These are phyloP conservation scores for Gallinago paraguaiae DNA, from an alignment of 2,113 vertebrate genomes.

Conservation along the genomic window DNA sequence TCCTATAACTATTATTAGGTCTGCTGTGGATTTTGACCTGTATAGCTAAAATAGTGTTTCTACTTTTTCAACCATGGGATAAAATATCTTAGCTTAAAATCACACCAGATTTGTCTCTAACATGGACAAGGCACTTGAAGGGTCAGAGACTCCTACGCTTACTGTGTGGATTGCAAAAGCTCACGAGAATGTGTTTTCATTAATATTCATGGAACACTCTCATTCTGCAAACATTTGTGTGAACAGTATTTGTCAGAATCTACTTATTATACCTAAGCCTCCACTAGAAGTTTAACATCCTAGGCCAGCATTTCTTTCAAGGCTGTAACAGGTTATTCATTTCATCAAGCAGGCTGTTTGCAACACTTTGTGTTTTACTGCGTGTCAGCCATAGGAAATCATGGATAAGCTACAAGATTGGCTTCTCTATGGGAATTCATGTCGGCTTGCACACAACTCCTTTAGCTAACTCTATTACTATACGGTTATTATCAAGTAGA, in stretches of 20 bases:
- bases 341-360: slow-evolving; percentile 54
- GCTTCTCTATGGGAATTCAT: slow-evolving; percentile 35
- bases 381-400: slow-evolving; percentile 48
- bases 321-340: slow-evolving; percentile 61
- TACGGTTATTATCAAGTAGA: slow-evolving; percentile 42
- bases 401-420: slow-evolving; percentile 19
- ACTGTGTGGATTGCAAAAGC: neutral
- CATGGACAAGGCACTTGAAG: neutral
- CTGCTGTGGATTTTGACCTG: neutral
- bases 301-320: slow-evolving; percentile 52
- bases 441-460: slow-evolving; percentile 26
- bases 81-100: neutral
- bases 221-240: slow-evolving; percentile 55
- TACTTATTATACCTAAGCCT: slow-evolving; percentile 44
- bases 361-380: slow-evolving; percentile 41
- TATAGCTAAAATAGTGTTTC: neutral
- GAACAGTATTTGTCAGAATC: slow-evolving; percentile 64
- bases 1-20: neutral
- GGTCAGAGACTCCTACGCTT: neutral
- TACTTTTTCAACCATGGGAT: neutral
- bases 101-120: neutral
- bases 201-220: slow-evolving; percentile 45
- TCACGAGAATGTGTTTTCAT: slow-evolving; percentile 8
- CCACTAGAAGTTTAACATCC: slow-evolving; percentile 43
- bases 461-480: slow-evolving; percentile 44